phyloP scores from a whole-genome alignment of 2,113 vertebrate genomes.

The Sprattus sprattus region DNA sequence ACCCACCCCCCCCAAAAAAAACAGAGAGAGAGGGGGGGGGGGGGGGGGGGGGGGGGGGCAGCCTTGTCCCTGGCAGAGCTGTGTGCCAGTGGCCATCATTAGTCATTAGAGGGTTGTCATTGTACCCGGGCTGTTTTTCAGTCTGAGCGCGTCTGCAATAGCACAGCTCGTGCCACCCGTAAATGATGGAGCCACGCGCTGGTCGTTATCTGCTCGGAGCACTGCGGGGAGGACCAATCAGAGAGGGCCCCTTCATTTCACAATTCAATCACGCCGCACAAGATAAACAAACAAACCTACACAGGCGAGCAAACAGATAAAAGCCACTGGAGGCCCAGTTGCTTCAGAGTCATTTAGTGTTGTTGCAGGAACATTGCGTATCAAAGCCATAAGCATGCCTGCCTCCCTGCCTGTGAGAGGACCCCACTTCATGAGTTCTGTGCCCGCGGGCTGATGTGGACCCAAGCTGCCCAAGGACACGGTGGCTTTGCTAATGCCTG shows the following conservation, averaged over 20 bases:
- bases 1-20: neutral
- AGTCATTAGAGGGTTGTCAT: constrained; percentile 29
- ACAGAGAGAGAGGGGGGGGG: neutral
- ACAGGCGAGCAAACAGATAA: neutral
- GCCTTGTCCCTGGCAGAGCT: neutral
- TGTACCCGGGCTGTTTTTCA: constrained; percentile 25
- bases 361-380: constrained; percentile 15
- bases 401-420: neutral
- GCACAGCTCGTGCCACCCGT: neutral
- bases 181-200: constrained; percentile 22
- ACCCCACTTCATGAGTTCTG: neutral
- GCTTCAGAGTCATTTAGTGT: neutral
- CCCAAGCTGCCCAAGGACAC: neutral
- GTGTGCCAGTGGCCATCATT: constrained; percentile 18
- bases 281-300: constrained; percentile 12
- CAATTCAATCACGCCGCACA: constrained; percentile 37
- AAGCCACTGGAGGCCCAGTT: neutral
- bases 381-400: neutral
- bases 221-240: constrained; percentile 19
- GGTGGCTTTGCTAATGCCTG: constrained; percentile 1
- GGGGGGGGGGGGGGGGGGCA: too few relatives aligned
- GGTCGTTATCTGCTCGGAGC: constrained; percentile 28
- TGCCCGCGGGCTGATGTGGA: neutral
- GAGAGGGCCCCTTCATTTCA: neutral
- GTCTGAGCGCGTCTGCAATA: constrained; percentile 19